phyloP scores from a whole-genome alignment of 2,797 vertebrate species.

The Schizopygopsis pylzovi region DNA sequence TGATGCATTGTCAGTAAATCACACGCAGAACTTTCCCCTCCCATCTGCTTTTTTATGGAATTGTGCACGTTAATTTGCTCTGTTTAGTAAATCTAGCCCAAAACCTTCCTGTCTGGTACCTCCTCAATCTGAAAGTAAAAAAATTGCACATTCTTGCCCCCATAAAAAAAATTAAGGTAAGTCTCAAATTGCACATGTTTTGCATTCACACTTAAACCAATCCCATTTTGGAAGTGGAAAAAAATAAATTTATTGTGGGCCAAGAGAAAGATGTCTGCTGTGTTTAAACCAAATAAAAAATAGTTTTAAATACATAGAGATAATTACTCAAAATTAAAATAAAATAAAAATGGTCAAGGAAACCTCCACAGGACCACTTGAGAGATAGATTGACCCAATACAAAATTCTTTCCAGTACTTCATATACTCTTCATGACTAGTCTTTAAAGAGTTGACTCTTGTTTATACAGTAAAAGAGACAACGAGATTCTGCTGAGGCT shows the following conservation, averaged over 20 bases:
- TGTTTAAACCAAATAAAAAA: too few relatives aligned
- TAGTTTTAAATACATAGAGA: background rate
- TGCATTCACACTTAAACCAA: background rate
- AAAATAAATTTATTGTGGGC: background rate
- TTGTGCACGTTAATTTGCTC: too few relatives aligned
- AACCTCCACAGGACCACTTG: background rate
- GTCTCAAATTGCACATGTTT: background rate
- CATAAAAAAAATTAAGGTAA: background rate
- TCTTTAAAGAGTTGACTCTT: background rate
- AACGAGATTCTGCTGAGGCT: constrained; percentile 90
- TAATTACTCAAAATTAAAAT: background rate
- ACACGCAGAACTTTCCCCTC: too few relatives aligned
- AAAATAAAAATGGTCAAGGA: background rate
- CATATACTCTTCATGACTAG: background rate
- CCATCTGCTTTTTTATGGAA: too few relatives aligned
- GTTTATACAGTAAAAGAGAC: constrained; percentile 85
- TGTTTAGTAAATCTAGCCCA: too few relatives aligned
- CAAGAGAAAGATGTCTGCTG: background rate
- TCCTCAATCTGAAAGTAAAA: background rate
- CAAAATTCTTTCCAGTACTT: background rate
- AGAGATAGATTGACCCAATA: background rate
- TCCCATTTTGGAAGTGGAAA: background rate
- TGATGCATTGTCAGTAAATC: too few relatives aligned
- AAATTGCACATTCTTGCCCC: background rate
- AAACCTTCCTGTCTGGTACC: background rate